Conservation (phyloP, 2,113 vertebrate genomes). For the Neodon shergylaensis region DNA sequence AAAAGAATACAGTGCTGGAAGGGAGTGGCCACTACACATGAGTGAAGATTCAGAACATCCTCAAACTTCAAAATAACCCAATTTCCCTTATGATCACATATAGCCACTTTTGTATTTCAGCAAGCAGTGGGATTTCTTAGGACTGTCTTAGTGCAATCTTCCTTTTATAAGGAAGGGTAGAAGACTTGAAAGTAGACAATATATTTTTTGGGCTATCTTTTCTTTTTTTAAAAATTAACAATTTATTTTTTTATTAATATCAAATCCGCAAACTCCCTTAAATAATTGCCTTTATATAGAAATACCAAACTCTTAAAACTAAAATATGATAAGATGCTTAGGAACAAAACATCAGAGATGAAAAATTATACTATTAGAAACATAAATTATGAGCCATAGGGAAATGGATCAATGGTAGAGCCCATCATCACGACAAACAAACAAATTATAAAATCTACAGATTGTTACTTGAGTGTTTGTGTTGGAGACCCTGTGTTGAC, state of each 20-base stretch:
- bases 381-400: neutral
- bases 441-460: neutral
- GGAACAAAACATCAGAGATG: neutral
- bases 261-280: neutral
- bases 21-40: neutral
- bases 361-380: neutral
- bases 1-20: neutral
- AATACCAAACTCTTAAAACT: constrained; percentile 11
- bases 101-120: neutral
- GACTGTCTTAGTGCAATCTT: neutral
- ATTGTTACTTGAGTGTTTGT: neutral
- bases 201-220: neutral
- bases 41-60: neutral
- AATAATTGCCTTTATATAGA: neutral
- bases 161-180: neutral
- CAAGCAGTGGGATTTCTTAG: neutral
- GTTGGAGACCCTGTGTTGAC: neutral
- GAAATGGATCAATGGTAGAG: neutral
- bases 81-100: neutral
- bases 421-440: neutral
- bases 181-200: neutral
- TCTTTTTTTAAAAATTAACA: neutral
- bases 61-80: neutral
- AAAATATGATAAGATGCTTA: neutral
- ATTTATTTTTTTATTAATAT: neutral